Percentiles rank a stretch among this genome's conserved stretches.
These are phyloP conservation scores for Accipiter virgatus DNA, from an alignment of 2,113 vertebrate species.

Conservation along the genomic window DNA sequence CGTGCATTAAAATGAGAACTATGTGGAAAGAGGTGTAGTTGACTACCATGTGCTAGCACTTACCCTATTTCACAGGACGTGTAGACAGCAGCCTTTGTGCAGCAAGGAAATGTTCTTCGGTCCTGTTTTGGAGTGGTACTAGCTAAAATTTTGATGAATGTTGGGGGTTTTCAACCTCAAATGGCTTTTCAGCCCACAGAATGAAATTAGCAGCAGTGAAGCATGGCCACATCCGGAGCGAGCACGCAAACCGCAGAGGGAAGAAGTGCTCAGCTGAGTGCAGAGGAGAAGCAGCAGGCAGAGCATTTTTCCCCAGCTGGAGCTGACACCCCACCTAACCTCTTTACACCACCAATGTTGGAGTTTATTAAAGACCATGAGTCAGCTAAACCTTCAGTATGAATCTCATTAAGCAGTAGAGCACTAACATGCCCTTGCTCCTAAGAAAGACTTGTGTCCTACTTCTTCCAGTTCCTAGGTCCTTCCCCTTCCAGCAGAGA, in stretches of 20 bases:
- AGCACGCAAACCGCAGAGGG: neutral
- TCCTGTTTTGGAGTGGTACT: neutral
- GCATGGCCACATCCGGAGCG: neutral
- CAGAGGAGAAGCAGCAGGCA: neutral
- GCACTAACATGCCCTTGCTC: neutral
- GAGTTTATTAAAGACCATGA: neutral
- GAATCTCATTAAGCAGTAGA: neutral
- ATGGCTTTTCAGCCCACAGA: neutral
- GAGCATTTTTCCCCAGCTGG: neutral
- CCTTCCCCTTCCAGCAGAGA: neutral
- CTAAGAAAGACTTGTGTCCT: neutral
- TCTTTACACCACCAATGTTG: neutral
- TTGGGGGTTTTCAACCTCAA: neutral
- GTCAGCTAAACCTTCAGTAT: neutral
- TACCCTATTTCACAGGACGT: neutral
- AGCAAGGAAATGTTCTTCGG: neutral
- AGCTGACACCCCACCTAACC: neutral
- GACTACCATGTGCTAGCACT: accelerated
- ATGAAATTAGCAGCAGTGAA: neutral
- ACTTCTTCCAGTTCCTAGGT: neutral
- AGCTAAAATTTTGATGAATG: neutral
- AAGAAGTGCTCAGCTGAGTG: neutral
- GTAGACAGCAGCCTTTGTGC: neutral
- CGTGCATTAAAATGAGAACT: accelerated
- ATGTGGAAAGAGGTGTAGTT: accelerated